Evolutionary conservation across 2,797 vertebrate species (phyloP), one percentile per base, ranked within the genome.

Genomic region (Semaprochilodus insignis): DNA sequence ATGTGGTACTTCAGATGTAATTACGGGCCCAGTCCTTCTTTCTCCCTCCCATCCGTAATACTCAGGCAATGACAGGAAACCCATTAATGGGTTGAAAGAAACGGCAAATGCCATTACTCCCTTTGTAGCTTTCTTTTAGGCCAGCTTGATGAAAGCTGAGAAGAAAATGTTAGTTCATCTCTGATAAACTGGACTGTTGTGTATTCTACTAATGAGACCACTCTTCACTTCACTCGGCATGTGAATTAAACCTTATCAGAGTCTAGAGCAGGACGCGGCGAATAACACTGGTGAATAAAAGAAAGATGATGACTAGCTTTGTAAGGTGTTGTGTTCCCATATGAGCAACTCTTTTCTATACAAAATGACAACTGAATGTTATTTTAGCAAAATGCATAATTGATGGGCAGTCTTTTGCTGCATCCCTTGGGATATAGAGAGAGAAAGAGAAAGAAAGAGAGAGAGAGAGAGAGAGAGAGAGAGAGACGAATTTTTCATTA

Each of bases 1-100:
- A 86, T 83, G 85, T 83, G 81, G 82, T 76, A 85, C 87, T 86
- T 83, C 80, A 85, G 80, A 82, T 77, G 63, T 81, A 86, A 88
- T 86, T 85, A 83, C 51, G 71, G 74, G 71, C 77, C 65, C 63
- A 31, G 72, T 77, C 75, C 79, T 73, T 81, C 74, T 80, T 70
- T 51, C 63, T 54, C 54, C 54, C 67, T 25, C 34, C 77, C 74
- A 70, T 60, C 62, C 31, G 69, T 6, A 27, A 72, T 25, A 80
- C 60, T 73, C 57, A 54, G 71, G 31, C 63, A 48, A 72, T 85
- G 83, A 87, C 83, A 84, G 77, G 62, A 78, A 87, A 81, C 80
- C 83, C 81, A 85, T 87, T 87, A 87, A 80, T 81, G 69, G 66
- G 54, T 77, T 77, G 36, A 82, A 86, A 74, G 54, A 85, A 31